Evolutionary conservation across 2,888 invertebrate species (phyloP).

Genomic region (Hypena proboscidalis): DNA sequence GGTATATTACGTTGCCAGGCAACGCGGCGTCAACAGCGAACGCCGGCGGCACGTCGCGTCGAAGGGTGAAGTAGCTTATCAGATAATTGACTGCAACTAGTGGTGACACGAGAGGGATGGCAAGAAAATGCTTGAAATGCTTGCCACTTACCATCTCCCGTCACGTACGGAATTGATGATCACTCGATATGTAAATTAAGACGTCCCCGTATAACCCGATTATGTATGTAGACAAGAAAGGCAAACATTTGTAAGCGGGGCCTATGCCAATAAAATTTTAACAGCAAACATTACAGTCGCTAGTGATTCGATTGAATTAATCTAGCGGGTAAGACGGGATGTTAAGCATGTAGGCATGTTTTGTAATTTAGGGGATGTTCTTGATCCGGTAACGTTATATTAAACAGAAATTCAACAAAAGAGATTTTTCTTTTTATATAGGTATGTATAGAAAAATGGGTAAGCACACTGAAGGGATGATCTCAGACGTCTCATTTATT

Average conservation of each 20-base stretch:
- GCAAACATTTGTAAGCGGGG: conserved; percentile 10
- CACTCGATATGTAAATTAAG: conserved; percentile 42
- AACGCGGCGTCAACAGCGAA: conserved; percentile 47
- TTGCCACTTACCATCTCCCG: conserved; percentile 35
- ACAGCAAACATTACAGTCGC: not conserved
- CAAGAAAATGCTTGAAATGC: conserved; percentile 37
- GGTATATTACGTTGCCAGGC: conserved; percentile 55
- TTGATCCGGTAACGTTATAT: too few relatives aligned
- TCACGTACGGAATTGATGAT: conserved; percentile 47
- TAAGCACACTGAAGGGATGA: too few relatives aligned
- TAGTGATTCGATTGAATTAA: not conserved
- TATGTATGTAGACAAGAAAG: conserved; percentile 15
- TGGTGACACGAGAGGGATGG: conserved; percentile 56
- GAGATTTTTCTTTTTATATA: too few relatives aligned
- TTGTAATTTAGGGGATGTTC: too few relatives aligned
- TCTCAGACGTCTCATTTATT: too few relatives aligned
- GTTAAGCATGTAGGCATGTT: too few relatives aligned
- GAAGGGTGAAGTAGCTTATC: conserved; percentile 67
- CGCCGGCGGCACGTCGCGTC: conserved; percentile 35
- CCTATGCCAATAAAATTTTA: conserved; percentile 4
- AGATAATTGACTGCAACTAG: conserved; percentile 75
- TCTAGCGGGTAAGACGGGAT: too few relatives aligned
- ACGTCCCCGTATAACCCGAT: conserved; percentile 27
- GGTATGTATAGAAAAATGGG: too few relatives aligned
- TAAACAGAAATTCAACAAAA: too few relatives aligned